Base-by-base conservation (phyloP, 92 coral and sea anemone genomes). In the Phenganax subtilis region DNA sequence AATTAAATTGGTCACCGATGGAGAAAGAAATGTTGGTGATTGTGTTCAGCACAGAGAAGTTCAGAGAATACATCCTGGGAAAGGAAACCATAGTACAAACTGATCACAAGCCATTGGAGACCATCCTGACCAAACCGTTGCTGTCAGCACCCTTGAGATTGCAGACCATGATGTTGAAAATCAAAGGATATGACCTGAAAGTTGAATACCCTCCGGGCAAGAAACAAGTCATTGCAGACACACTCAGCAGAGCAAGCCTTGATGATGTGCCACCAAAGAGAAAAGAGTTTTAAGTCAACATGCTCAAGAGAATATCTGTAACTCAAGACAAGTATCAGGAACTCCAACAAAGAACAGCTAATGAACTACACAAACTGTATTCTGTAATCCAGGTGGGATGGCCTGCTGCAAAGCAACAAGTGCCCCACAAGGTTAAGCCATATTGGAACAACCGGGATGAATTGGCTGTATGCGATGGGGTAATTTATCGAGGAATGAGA, bases 151-250 rank as follows among this genome's bases (percentile, higher is more conserved):
- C 86, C 10, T 17, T 86, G 55, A 57, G 86, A 69, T 55, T 75
- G 54, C 86, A 82, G 73, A 70, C 78, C 15, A 86, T 86, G 74
- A 67, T 81, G 60, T 55, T 86, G 44, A 60, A 82, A 75, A n/a
- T 86, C n/a, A 81, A 81, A 1, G 47, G 47, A 37, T 85, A 66
- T 52, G 86, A 88, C 72, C 86, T 85, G 12, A 85, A 85, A 75
- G 91, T 85, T n/a, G 89, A 89, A 77, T 84, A 83, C 52, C 82
- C 78, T 54, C 86, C 85, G 11, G 89, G 87, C 57, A 88, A 85
- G 82, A 77, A 55, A 69, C 87, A 78, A 53, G 61, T 85, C 76
- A 62, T 82, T 9, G 85, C 88, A 0, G 89, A 88, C 65, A 86
- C 89, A 7, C 89, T 88, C 75, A 77, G 89, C 85, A 66, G 87